Percentiles rank a stretch among this genome's conserved stretches.
Conservation (phyloP, 2,113 vertebrate species). For the Daphoenositta chrysoptera region DNA sequence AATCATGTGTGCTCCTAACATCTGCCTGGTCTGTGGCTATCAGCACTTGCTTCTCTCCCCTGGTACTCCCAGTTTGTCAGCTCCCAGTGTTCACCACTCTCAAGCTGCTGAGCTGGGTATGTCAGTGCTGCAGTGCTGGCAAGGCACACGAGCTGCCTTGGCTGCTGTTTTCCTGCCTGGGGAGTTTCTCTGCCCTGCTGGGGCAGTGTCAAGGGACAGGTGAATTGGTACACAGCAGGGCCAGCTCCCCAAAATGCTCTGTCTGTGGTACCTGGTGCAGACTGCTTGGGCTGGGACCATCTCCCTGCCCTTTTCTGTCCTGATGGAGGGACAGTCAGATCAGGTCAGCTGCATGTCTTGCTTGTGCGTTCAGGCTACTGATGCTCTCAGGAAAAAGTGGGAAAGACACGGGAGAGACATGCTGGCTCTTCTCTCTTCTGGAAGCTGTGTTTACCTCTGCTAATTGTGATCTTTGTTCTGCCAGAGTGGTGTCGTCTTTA, state of each 20-base stretch:
- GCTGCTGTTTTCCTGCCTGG: not conserved
- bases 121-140: not conserved
- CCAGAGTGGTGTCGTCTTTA: not conserved
- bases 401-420: not conserved
- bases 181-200: not conserved
- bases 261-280: not conserved
- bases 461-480: not conserved
- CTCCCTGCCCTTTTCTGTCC: not conserved
- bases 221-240: not conserved
- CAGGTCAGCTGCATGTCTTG: not conserved
- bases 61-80: not conserved
- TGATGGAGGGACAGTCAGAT: not conserved
- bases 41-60: not conserved
- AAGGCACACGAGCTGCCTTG: rapidly evolving
- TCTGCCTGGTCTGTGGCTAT: not conserved
- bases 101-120: not conserved
- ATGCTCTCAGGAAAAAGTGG: not conserved
- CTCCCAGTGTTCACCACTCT: not conserved
- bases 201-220: not conserved
- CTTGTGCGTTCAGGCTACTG: not conserved
- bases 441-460: not conserved
- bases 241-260: not conserved
- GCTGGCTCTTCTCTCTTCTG: not conserved
- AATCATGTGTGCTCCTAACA: not conserved
- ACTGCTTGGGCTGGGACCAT: not conserved